Conservation (phyloP, 2,797 vertebrate genomes). For the Sebastiscus tertius region DNA sequence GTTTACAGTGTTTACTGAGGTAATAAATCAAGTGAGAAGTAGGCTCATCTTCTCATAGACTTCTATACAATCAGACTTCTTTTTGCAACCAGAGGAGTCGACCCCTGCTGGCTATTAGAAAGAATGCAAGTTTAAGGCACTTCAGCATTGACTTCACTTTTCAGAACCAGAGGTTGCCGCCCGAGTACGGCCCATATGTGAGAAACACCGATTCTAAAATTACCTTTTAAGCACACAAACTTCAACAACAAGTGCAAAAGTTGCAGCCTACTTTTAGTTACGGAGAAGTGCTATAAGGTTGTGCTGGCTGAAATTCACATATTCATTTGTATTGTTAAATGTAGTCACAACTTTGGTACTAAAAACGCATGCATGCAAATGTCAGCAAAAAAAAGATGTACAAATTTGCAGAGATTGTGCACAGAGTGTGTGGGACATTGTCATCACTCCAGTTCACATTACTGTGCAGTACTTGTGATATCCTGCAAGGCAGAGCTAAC, state of each 20-base stretch:
- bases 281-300: neutral
- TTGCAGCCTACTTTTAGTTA: neutral
- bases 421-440: neutral
- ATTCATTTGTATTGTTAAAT: neutral
- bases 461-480: constrained; percentile 23
- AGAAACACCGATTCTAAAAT: neutral
- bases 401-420: neutral
- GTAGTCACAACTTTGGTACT: neutral
- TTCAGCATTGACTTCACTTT: too few relatives aligned
- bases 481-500: constrained; percentile 22
- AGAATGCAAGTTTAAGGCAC: too few relatives aligned
- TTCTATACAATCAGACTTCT: too few relatives aligned
- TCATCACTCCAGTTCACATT: neutral
- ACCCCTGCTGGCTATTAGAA: too few relatives aligned
- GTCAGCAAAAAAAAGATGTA: neutral
- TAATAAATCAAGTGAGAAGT: too few relatives aligned
- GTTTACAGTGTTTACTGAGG: too few relatives aligned
- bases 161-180: too few relatives aligned
- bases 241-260: neutral
- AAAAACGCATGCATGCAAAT: neutral
- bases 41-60: too few relatives aligned
- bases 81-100: too few relatives aligned
- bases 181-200: neutral
- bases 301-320: neutral
- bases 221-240: neutral